Conservation (phyloP, 1,140 invertebrate species). For the Drosophila biarmipes region DNA sequence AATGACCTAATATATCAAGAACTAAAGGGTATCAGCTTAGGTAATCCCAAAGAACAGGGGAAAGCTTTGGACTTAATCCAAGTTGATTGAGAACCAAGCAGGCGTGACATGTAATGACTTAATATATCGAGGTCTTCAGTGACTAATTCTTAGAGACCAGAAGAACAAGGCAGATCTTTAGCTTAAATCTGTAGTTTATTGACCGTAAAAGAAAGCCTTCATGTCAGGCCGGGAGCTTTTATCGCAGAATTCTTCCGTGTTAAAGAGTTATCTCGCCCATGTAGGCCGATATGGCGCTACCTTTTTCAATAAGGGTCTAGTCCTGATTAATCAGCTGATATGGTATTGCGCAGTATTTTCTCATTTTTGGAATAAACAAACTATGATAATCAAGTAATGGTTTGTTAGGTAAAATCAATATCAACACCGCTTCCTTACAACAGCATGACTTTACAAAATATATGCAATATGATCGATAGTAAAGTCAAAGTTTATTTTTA, state of each 20-base stretch:
- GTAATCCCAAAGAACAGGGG: background rate
- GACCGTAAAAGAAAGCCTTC: background rate
- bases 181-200: background rate
- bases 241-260: too few species aligned
- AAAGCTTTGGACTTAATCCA: background rate
- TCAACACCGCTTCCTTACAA: too few species aligned
- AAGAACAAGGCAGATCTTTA: background rate
- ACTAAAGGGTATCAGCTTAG: background rate
- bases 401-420: too few species aligned
- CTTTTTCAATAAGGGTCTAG: too few species aligned
- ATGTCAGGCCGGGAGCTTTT: too few species aligned
- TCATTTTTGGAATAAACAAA: too few species aligned
- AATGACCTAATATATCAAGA: background rate
- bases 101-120: constrained; percentile 28
- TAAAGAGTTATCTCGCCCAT: too few species aligned
- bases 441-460: too few species aligned
- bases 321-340: too few species aligned
- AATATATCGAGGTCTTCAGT: background rate
- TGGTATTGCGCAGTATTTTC: too few species aligned
- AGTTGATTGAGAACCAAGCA: constrained; percentile 28
- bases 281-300: too few species aligned
- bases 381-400: too few species aligned
- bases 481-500: background rate
- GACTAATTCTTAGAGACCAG: background rate
- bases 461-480: background rate